Conservation (phyloP, 1,140 invertebrate genomes). For the Artemia franciscana region DNA sequence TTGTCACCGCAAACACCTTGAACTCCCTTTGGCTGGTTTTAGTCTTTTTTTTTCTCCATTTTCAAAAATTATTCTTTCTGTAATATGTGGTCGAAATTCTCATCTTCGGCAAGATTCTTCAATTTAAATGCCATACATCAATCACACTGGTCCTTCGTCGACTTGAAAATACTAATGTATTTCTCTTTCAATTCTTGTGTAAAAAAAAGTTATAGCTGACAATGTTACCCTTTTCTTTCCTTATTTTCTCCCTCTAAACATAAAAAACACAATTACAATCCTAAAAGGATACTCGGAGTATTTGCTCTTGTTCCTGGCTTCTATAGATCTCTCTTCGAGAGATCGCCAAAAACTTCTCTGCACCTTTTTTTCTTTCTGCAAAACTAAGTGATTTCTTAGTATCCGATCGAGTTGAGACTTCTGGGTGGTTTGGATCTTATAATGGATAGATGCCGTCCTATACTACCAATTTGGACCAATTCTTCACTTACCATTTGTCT, state of each 20-base stretch:
- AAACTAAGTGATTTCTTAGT: not conserved
- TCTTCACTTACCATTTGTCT: conserved; percentile 11
- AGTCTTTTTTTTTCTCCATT: conserved; percentile 18
- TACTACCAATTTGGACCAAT: not conserved
- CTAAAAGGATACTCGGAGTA: conserved; percentile 1
- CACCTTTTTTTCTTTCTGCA: not conserved
- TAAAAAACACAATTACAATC: not conserved
- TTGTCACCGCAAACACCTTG: not conserved
- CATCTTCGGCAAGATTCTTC: conserved; percentile 13
- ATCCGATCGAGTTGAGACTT: not conserved
- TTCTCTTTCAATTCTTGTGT: too few relatives aligned
- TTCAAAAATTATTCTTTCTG: conserved; percentile 16
- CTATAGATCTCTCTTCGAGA: not conserved
- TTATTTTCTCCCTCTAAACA: not conserved
- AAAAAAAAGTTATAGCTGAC: not conserved
- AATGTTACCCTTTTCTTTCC: not conserved
- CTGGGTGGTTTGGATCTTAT: too few relatives aligned
- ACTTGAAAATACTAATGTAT: too few relatives aligned
- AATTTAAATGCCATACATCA: conserved; percentile 17
- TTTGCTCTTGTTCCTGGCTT: not conserved
- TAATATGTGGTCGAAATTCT: conserved; percentile 14
- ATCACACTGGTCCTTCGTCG: conserved; percentile 21
- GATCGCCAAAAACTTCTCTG: conserved; percentile 2
- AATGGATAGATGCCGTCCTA: conserved; percentile 1
- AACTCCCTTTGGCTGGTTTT: conserved; percentile 3